Evolutionary conservation across 1,140 invertebrate species (phyloP).

Genomic region (Drosophila funebris): DNA sequence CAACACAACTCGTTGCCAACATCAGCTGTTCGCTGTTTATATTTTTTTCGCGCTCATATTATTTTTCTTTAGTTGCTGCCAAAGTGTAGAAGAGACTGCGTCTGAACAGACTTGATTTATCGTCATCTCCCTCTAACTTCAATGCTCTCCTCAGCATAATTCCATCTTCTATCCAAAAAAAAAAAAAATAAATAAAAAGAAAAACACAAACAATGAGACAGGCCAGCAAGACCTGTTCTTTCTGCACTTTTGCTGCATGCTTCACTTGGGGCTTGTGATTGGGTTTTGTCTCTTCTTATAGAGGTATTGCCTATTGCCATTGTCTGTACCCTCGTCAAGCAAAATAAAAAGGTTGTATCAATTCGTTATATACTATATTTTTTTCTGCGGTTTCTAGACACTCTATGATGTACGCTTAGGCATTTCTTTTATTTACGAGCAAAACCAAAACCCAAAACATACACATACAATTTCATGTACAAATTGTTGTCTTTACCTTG

Average conservation of each 20-base stretch:
- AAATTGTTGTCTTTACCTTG: conserved; percentile 26
- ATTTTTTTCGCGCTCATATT: conserved; percentile 58
- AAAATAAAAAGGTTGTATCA: conserved; percentile 2
- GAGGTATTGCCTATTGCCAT: conserved; percentile 5
- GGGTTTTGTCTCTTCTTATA: conserved; percentile 8
- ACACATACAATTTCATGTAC: conserved; percentile 4
- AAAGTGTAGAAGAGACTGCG: not conserved
- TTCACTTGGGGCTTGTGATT: conserved; percentile 35
- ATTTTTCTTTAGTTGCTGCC: conserved; percentile 52
- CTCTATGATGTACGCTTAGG: conserved; percentile 29
- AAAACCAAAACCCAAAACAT: conserved; percentile 6
- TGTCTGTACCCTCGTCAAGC: conserved; percentile 40
- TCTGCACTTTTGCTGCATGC: conserved; percentile 40
- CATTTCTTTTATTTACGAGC: conserved; percentile 25
- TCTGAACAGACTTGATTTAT: conserved; percentile 77
- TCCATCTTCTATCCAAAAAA: conserved; percentile 1
- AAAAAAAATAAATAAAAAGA: not conserved
- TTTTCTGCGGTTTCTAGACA: conserved; percentile 40
- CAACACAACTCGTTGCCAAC: not conserved
- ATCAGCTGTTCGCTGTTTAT: conserved; percentile 75
- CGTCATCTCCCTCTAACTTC: conserved; percentile 25
- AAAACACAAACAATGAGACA: conserved; percentile 25
- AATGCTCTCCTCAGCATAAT: not conserved
- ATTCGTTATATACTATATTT: conserved; percentile 17
- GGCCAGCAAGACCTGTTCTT: conserved; percentile 44